Percentiles rank a stretch among this genome's conserved stretches.
Evolutionary conservation across 2,888 invertebrate genomes (phyloP).

Genomic region (Drosophila pseudotakahashii): DNA sequence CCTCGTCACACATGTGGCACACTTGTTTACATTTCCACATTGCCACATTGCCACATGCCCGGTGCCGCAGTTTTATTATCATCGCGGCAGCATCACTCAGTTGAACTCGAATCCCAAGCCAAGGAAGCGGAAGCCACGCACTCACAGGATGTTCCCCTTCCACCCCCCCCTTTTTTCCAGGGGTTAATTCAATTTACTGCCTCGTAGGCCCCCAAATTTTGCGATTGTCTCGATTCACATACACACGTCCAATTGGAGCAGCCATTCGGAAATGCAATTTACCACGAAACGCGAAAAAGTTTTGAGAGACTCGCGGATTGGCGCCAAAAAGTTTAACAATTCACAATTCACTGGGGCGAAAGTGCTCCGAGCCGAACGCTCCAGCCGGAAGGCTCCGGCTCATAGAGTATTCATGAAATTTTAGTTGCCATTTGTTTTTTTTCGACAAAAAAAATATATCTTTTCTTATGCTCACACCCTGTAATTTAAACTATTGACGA

Average conservation of each 20-base stretch:
- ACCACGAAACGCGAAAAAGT: conserved; percentile 32
- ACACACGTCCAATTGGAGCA: conserved; percentile 15
- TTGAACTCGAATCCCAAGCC: conserved; percentile 18
- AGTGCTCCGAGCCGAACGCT: conserved; percentile 1
- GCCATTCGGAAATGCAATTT: conserved; percentile 53
- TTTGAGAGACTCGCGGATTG: conserved; percentile 20
- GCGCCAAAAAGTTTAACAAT: conserved; percentile 61
- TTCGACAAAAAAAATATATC: conserved; percentile 2
- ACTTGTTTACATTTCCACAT: conserved; percentile 55
- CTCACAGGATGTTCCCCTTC: background rate
- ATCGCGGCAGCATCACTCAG: conserved; percentile 43
- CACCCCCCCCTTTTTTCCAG: background rate
- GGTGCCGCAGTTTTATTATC: conserved; percentile 51
- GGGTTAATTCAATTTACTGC: conserved; percentile 72
- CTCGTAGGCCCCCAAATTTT: conserved; percentile 26
- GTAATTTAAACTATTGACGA: background rate
- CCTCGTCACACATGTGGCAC: conserved; percentile 58
- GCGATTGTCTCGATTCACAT: conserved; percentile 16
- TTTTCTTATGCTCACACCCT: conserved; percentile 8
- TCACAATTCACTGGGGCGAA: conserved; percentile 42
- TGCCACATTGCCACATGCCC: conserved; percentile 2
- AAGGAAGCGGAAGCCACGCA: conserved; percentile 62
- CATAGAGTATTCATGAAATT: conserved; percentile 51
- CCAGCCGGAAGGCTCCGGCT: conserved; percentile 1
- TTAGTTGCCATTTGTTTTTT: conserved; percentile 38